A percentile compares a stretch with the other conserved stretches of the same genome.
Conservation (phyloP, 2,888 invertebrate genomes). For the Agonum fuliginosum region DNA sequence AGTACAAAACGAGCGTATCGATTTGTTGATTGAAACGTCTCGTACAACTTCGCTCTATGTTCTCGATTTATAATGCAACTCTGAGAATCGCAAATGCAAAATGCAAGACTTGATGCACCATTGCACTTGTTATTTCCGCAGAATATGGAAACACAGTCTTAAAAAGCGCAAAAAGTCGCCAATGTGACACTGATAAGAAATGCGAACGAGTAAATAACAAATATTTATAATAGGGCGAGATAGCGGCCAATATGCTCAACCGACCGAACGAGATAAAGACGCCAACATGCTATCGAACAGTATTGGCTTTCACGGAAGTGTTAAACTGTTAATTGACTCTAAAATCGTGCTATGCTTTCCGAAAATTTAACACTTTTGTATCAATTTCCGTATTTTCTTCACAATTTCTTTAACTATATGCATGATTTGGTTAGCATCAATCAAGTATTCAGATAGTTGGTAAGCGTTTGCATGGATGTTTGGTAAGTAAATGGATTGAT, state of each 20-base stretch:
- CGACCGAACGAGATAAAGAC: too few species aligned
- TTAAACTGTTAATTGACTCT: not conserved
- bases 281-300: too few species aligned
- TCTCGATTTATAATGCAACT: slow-evolving; percentile 2
- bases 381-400: too few species aligned
- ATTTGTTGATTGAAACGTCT: slow-evolving; percentile 42
- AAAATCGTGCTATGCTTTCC: too few species aligned
- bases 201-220: not conserved
- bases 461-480: too few species aligned
- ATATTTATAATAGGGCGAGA: slow-evolving; percentile 24
- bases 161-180: slow-evolving; percentile 10
- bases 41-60: slow-evolving; percentile 1
- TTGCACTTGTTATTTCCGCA: slow-evolving; percentile 30
- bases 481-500: too few species aligned
- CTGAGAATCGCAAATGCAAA: slow-evolving; percentile 29
- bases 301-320: too few species aligned
- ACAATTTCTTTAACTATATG: too few species aligned
- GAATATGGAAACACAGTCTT: slow-evolving; percentile 4
- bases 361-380: too few species aligned
- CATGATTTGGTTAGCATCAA: too few species aligned
- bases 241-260: not conserved
- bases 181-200: not conserved
- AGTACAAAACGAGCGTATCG: slow-evolving; percentile 27
- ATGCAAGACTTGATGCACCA: slow-evolving; percentile 32
- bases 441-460: too few species aligned